These are phyloP conservation scores for Dendrolimus pini DNA, from an alignment of 2,888 invertebrate genomes.

Conservation along the genomic window DNA sequence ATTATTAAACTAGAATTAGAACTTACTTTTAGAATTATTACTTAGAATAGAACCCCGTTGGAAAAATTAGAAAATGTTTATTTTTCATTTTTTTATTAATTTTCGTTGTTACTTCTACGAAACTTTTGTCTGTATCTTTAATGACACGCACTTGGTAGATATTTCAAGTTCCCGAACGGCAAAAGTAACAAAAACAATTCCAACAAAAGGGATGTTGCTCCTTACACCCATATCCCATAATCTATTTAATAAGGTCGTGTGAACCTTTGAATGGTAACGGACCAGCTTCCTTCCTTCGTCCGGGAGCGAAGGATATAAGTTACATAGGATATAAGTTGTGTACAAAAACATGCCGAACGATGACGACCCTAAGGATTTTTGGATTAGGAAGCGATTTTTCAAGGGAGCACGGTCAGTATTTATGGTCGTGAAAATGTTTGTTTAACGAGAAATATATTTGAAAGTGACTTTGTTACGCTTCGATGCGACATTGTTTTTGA, in stretches of 20 bases:
- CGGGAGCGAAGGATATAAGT: constrained; percentile 20
- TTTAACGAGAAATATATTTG: too few relatives aligned
- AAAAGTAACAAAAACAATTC: constrained; percentile 6
- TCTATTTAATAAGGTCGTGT: constrained; percentile 14
- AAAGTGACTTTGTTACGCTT: too few relatives aligned
- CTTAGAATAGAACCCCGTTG: too few relatives aligned
- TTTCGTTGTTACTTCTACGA: too few relatives aligned
- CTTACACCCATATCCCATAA: constrained; percentile 7
- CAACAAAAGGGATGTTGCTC: constrained; percentile 9
- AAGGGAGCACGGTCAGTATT: constrained; percentile 4
- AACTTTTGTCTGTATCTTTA: too few relatives aligned
- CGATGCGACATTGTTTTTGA: too few relatives aligned
- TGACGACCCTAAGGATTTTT: constrained; percentile 9
- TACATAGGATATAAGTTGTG: constrained; percentile 21
- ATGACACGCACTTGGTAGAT: too few relatives aligned
- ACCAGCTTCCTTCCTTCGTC: constrained; percentile 36
- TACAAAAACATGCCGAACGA: constrained; percentile 7
- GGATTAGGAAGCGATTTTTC: constrained; percentile 17
- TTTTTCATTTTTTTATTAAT: too few relatives aligned
- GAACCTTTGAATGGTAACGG: constrained; percentile 26
- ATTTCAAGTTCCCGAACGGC: neutral
- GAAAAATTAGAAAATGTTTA: too few relatives aligned
- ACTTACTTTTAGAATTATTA: too few relatives aligned
- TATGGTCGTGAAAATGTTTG: neutral
- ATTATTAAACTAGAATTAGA: too few relatives aligned